These are phyloP conservation scores for Rhinolophus ferrumequinum DNA, from an alignment of 2,113 vertebrate species.

Conservation along the genomic window DNA sequence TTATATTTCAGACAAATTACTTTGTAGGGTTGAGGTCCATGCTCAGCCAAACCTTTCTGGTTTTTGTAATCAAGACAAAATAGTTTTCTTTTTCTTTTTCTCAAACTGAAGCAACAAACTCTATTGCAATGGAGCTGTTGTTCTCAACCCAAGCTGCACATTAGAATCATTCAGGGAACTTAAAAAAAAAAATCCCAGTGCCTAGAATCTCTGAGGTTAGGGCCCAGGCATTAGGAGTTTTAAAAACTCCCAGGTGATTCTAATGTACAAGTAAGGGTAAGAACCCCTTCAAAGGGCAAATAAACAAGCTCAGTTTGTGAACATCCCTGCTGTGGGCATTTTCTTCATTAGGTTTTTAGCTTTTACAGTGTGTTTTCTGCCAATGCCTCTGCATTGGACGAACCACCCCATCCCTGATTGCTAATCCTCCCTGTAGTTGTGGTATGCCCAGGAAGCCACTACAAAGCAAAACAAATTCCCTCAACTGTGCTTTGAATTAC, in stretches of 20 bases:
- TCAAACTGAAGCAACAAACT: neutral
- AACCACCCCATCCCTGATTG: neutral
- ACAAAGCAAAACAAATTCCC: conserved; percentile 25
- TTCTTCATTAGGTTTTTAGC: neutral
- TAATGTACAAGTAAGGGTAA: neutral
- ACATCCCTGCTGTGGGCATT: neutral
- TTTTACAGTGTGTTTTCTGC: neutral
- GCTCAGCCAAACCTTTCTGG: neutral
- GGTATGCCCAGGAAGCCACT: conserved; percentile 2
- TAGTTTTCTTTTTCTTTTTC: neutral
- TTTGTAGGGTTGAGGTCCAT: neutral
- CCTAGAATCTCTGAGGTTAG: neutral
- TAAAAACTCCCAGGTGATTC: neutral
- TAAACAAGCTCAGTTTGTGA: neutral
- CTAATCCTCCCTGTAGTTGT: conserved; percentile 51
- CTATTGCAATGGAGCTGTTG: neutral
- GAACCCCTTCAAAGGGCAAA: neutral
- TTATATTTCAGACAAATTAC: neutral
- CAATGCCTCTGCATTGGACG: neutral
- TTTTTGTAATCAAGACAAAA: neutral
- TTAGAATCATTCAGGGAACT: neutral
- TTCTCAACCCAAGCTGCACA: neutral
- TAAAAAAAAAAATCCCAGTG: neutral
- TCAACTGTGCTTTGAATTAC: neutral
- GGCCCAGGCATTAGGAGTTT: neutral